phyloP scores from a whole-genome alignment of 2,797 vertebrate genomes.

The Intellagama lesueurii region DNA sequence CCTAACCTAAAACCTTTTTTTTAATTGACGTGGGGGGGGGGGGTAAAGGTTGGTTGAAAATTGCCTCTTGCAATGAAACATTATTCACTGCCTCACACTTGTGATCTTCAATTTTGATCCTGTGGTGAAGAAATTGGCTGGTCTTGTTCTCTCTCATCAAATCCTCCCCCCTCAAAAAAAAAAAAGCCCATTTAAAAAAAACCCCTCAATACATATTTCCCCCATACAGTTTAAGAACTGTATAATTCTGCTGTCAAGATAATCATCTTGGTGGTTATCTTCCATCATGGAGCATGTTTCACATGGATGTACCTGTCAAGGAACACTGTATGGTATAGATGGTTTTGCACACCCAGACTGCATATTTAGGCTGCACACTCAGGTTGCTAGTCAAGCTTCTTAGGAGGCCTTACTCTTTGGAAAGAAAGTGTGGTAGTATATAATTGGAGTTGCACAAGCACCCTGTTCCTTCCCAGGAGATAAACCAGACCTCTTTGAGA shows the following conservation, averaged over 20 bases:
- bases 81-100: constrained; percentile 65
- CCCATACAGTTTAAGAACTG: not conserved
- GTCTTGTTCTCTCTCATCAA: not conserved
- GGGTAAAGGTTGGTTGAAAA: constrained; percentile 62
- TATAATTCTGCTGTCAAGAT: not conserved
- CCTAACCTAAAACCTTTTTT: constrained; percentile 62
- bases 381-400: not conserved
- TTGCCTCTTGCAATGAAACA: constrained; percentile 62
- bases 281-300: not conserved
- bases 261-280: not conserved
- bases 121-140: constrained; percentile 47
- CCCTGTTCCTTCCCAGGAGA: not conserved
- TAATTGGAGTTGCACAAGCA: not conserved
- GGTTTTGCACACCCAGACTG: not conserved
- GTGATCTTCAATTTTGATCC: constrained; percentile 64
- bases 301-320: not conserved
- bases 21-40: constrained; percentile 51
- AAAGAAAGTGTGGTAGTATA: not conserved
- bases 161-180: not conserved
- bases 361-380: not conserved
- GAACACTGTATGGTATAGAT: not conserved
- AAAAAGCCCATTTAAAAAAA: not conserved
- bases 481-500: not conserved
- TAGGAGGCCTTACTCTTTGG: not conserved
- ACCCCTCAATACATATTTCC: too few relatives aligned